Conservation (phyloP, 2,888 invertebrate species). For the Nasonia oneida region DNA sequence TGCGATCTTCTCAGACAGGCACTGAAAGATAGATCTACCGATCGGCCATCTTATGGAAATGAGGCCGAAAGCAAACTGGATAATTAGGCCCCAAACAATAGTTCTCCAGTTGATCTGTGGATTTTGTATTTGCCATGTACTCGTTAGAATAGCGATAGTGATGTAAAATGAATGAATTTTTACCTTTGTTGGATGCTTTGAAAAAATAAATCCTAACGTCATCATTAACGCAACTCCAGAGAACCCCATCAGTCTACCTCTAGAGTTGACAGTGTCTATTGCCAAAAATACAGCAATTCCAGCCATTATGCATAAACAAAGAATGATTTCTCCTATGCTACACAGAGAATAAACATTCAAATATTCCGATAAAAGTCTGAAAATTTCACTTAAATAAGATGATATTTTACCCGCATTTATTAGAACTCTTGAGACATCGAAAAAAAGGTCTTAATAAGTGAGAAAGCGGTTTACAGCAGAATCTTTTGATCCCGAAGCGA, state of each 20-base stretch:
- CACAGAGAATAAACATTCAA: background rate
- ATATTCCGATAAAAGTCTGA: background rate
- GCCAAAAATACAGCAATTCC: conserved; percentile 81
- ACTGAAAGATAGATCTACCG: conserved; percentile 86
- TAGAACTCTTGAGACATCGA: background rate
- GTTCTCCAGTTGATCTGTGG: conserved; percentile 88
- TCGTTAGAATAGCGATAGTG: background rate
- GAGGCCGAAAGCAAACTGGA: conserved; percentile 92
- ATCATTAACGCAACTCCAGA: conserved; percentile 84
- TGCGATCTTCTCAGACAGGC: conserved; percentile 86
- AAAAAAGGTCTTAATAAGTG: background rate
- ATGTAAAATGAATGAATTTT: conserved; percentile 58
- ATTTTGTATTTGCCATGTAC: background rate
- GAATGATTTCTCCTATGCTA: conserved; percentile 4
- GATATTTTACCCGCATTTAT: background rate
- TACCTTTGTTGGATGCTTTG: conserved; percentile 82
- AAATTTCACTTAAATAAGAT: background rate
- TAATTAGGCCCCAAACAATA: conserved; percentile 87
- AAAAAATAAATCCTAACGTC: conserved; percentile 83
- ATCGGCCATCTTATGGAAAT: conserved; percentile 91
- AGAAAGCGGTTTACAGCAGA: conserved; percentile 14
- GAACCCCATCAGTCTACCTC: conserved; percentile 84
- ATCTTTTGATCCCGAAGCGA: conserved; percentile 83
- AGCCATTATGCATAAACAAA: background rate
- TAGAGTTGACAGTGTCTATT: conserved; percentile 82